Conservation (phyloP, 2,797 vertebrate species). For the Notolepis coatsorum region DNA sequence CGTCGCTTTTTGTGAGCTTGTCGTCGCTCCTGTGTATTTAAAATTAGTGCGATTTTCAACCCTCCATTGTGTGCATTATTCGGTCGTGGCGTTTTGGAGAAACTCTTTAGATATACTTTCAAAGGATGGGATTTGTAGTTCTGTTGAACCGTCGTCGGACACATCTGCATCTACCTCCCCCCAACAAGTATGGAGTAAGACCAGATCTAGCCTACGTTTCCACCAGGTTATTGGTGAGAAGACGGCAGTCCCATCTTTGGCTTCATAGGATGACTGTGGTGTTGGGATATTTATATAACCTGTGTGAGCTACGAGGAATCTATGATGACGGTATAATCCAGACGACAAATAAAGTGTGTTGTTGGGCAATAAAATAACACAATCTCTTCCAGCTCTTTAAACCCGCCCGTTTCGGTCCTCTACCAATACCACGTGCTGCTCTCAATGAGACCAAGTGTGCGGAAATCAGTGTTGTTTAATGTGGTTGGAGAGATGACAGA, state of each 20-base stretch:
- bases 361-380: too few species aligned
- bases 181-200: not conserved
- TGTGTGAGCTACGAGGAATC: not conserved
- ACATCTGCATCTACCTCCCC: slow-evolving; percentile 22
- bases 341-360: too few species aligned
- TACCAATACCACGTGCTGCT: not conserved
- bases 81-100: slow-evolving; percentile 4
- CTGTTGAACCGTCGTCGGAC: slow-evolving; percentile 3
- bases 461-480: not conserved
- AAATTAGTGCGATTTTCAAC: slow-evolving; percentile 9
- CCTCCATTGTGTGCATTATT: slow-evolving; percentile 9
- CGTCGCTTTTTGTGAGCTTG: slow-evolving; percentile 26
- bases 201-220: not conserved
- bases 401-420: not conserved
- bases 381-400: not conserved
- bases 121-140: slow-evolving; percentile 19
- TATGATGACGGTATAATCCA: not conserved
- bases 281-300: not conserved
- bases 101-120: slow-evolving; percentile 1
- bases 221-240: not conserved
- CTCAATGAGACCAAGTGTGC: not conserved
- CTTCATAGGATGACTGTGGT: not conserved
- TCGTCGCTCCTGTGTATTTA: slow-evolving; percentile 31
- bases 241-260: not conserved
- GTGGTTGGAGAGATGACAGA: not conserved